phyloP scores from a whole-genome alignment of 2,888 invertebrate genomes.

The Anagyrus pseudococci region DNA sequence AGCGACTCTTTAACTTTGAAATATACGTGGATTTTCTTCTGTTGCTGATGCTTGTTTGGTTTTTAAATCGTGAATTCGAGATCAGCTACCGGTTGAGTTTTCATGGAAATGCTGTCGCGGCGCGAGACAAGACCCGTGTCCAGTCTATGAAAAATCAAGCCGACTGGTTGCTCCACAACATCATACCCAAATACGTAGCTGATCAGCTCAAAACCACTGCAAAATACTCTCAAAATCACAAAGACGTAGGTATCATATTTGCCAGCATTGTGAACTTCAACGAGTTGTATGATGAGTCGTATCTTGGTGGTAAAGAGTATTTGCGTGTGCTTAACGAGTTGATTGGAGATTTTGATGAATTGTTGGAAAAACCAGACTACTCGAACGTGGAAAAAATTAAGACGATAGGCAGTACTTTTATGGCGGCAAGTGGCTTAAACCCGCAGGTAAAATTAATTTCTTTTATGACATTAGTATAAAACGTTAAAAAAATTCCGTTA shows the following conservation, averaged over 20 bases:
- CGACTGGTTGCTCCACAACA: conserved; percentile 95
- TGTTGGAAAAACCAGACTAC: conserved; percentile 82
- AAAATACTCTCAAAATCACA: conserved; percentile 93
- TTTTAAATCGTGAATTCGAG: conserved; percentile 94
- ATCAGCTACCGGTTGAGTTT: conserved; percentile 92
- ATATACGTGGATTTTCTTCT: conserved; percentile 83
- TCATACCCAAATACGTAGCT: conserved; percentile 94
- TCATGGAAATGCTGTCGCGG: conserved; percentile 90
- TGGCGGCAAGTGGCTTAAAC: conserved; percentile 96
- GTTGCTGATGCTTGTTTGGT: conserved; percentile 87
- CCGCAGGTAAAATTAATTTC: conserved; percentile 65
- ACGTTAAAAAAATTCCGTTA: neutral
- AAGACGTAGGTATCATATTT: conserved; percentile 91
- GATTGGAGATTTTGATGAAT: conserved; percentile 94
- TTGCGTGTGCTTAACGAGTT: conserved; percentile 93
- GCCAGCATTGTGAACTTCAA: conserved; percentile 97
- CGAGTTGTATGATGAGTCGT: conserved; percentile 97
- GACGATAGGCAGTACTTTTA: conserved; percentile 95
- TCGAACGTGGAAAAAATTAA: conserved; percentile 96
- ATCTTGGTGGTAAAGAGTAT: conserved; percentile 93
- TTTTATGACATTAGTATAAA: neutral
- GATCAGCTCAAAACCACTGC: conserved; percentile 92
- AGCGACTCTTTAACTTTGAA: conserved; percentile 68
- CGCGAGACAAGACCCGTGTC: conserved; percentile 85
- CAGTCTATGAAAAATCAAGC: conserved; percentile 95